Evolutionary conservation across 2,797 vertebrate species (phyloP).

Genomic region (Amphiprion clarkii): DNA sequence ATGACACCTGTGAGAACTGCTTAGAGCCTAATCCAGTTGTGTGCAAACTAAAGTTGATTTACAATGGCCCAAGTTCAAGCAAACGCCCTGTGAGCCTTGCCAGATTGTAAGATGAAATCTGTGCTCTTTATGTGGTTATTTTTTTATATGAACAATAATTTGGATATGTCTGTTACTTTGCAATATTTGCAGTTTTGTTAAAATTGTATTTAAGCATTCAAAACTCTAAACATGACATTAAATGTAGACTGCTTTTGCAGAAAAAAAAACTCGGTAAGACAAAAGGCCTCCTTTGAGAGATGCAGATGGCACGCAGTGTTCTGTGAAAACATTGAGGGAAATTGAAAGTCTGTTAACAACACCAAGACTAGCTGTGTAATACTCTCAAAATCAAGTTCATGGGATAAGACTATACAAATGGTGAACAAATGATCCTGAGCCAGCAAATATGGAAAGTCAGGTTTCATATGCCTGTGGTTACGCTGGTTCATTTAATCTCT

Average conservation of each 20-base stretch:
- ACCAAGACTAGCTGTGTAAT: conserved; percentile 3
- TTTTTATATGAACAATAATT: background rate
- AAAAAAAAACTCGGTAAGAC: conserved; percentile 1
- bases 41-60: conserved; percentile 18
- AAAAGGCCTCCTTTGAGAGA: conserved; percentile 27
- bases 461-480: conserved; percentile 24
- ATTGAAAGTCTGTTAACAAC: background rate
- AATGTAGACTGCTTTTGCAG: background rate
- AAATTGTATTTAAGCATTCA: background rate
- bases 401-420: conserved; percentile 25
- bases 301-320: conserved; percentile 43
- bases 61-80: conserved; percentile 7
- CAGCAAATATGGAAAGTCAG: conserved; percentile 13
- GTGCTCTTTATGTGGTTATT: background rate
- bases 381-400: conserved; percentile 33
- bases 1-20: conserved; percentile 31
- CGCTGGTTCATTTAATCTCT: conserved; percentile 16
- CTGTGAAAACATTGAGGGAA: conserved; percentile 43
- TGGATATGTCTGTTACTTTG: no score
- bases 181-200: no score
- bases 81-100: background rate
- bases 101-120: background rate
- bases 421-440: conserved; percentile 21
- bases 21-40: conserved; percentile 25
- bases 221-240: background rate